Evolutionary conservation across 2,113 vertebrate genomes (phyloP).

Genomic region (Sylvicapra grimmia): DNA sequence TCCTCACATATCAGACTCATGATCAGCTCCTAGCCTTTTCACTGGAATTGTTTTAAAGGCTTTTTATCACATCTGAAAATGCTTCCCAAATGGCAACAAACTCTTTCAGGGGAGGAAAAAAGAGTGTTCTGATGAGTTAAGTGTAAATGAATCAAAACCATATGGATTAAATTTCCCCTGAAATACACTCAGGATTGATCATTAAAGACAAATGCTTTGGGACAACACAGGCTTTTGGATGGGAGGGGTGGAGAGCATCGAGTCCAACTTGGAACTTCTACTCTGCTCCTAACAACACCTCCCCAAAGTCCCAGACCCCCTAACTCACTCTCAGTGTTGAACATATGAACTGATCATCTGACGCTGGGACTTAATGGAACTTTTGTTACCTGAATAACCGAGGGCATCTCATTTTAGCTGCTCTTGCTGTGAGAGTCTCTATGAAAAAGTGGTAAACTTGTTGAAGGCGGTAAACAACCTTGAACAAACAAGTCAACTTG

Average conservation of each 20-base stretch:
- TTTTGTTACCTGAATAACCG: background rate
- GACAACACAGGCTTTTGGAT: background rate
- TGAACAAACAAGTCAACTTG: background rate
- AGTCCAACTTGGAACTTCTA: background rate
- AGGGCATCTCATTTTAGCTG: background rate
- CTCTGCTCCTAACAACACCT: background rate
- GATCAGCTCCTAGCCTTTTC: background rate
- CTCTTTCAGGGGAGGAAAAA: background rate
- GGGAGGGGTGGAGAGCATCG: background rate
- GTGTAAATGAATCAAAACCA: slow-evolving; percentile 65
- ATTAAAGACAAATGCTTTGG: background rate
- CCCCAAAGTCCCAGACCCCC: background rate
- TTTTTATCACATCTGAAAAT: slow-evolving; percentile 58
- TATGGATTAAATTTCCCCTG: slow-evolving; percentile 53
- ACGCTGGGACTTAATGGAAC: slow-evolving; percentile 15
- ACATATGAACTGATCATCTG: background rate
- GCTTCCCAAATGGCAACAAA: slow-evolving; percentile 45
- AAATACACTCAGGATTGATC: slow-evolving; percentile 38
- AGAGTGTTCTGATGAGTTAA: slow-evolving; percentile 60
- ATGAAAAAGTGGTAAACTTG: background rate
- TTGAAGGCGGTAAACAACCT: background rate
- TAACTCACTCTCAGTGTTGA: background rate
- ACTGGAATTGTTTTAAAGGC: slow-evolving; percentile 5
- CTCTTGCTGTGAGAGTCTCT: background rate
- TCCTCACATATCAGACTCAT: background rate